Evolutionary conservation across 1,140 invertebrate genomes (phyloP), one percentile per base, ranked within the genome.

Genomic region (Zeugodacus cucurbitae): DNA sequence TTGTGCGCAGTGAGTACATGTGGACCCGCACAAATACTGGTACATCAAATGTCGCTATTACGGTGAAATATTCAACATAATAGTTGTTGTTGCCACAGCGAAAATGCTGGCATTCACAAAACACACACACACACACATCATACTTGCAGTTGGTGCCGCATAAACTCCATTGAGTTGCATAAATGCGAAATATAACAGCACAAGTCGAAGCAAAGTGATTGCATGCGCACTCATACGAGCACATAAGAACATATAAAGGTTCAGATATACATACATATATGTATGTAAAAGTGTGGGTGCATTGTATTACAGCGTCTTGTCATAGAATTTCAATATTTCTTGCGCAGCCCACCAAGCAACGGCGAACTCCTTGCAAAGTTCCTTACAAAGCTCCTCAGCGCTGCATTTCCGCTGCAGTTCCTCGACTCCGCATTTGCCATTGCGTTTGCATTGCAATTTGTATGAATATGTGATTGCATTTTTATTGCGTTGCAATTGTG

Each of bases 401-500:
- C 26, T 26, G n/a, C 74, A 48, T 17, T 82, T 26, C 41, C 44
- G 10, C 14, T 82, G 26, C 70, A n/a, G 2, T 0, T n/a, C 34
- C 62, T n/a, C 26, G 26, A 4, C 32, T 44, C 14, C n/a, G 17
- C 64, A 32, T 67, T 17, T 20, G 20, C 34, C 70, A 78, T 34
- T 78, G 20, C 22, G 17, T 22, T 26, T 26, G 5, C n/a, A 26
- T 62, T 62, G 58, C 58, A 62, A n/a, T 62, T 62, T 62, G 41
- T 48, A 54, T 82, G 74, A 82, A 44, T 44, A 48, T 82, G 74
- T 82, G 74, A 82, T 82, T 82, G 37, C 41, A 48, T 29, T 41
- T 82, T 82, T 82, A 54, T 82, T 82, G 44, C 74, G 44, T 82
- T 82, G 20, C 74, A 48, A 82, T 82, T 82, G 74, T 44, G 74